Conservation (phyloP, 2,797 vertebrate species). For the Australoheros facetus region DNA sequence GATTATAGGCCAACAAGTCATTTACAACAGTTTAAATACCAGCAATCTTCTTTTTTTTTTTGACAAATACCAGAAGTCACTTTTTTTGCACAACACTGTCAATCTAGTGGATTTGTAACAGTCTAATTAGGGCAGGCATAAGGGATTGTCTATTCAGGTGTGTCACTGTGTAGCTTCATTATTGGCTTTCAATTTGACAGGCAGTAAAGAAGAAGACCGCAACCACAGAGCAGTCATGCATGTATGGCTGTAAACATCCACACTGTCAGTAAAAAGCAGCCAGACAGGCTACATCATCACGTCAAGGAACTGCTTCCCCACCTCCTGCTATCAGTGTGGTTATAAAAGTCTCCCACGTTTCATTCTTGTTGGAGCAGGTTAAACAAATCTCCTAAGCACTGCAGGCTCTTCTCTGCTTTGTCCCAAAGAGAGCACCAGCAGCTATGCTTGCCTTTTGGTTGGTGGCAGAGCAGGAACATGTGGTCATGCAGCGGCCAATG, state of each 20-base stretch:
- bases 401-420: constrained; percentile 36
- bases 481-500: constrained; percentile 78
- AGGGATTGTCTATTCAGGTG: neutral
- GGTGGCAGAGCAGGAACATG: constrained; percentile 78
- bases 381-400: constrained; percentile 26
- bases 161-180: neutral
- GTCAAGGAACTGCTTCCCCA: neutral
- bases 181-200: neutral
- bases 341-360: constrained; percentile 28
- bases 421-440: constrained; percentile 54
- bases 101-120: neutral
- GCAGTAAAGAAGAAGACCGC: neutral
- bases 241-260: constrained; percentile 19
- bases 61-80: neutral
- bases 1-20: neutral
- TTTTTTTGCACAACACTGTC: neutral
- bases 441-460: constrained; percentile 64
- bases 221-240: neutral
- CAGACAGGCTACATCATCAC: neutral
- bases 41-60: neutral
- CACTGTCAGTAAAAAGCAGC: neutral
- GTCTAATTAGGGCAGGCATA: neutral
- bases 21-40: neutral
- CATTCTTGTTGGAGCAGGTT: constrained; percentile 25
- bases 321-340: neutral